These are phyloP conservation scores for Osmerus eperlanus DNA, from an alignment of 2,113 vertebrate genomes.

Conservation along the genomic window DNA sequence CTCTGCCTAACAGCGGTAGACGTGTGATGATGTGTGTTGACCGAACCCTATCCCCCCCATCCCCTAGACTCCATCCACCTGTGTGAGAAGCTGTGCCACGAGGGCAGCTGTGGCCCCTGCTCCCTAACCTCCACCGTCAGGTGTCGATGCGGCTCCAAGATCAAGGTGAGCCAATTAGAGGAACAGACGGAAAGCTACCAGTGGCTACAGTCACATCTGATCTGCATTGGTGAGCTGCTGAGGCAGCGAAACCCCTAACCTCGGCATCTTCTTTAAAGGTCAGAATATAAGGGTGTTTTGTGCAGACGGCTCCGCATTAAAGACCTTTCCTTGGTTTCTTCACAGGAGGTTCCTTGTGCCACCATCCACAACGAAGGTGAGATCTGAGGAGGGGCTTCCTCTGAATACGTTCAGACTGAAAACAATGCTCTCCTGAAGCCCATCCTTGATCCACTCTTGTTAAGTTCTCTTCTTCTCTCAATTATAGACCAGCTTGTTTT, in stretches of 20 bases:
- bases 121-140: constrained; percentile 88
- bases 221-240: too few species aligned
- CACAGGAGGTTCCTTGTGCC: constrained; percentile 88
- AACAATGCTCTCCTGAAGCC: background rate
- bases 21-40: background rate
- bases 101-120: constrained; percentile 88
- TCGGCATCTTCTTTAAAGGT: too few species aligned
- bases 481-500: constrained; percentile 80
- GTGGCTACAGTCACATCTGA: too few species aligned
- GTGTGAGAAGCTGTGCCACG: constrained; percentile 92
- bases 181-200: background rate
- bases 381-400: background rate
- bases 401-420: background rate
- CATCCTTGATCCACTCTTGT: background rate
- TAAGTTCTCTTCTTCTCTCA: constrained; percentile 22
- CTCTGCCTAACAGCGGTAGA: background rate
- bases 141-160: constrained; percentile 91
- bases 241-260: too few species aligned
- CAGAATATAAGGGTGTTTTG: too few species aligned
- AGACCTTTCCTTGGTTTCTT: constrained; percentile 20
- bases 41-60: constrained; percentile 10
- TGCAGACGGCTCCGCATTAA: background rate
- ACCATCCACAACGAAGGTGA: constrained; percentile 89
- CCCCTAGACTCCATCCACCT: constrained; percentile 83
- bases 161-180: constrained; percentile 72